Base-by-base conservation (phyloP, 1,140 invertebrate genomes). In the Trichonephila clavata region DNA sequence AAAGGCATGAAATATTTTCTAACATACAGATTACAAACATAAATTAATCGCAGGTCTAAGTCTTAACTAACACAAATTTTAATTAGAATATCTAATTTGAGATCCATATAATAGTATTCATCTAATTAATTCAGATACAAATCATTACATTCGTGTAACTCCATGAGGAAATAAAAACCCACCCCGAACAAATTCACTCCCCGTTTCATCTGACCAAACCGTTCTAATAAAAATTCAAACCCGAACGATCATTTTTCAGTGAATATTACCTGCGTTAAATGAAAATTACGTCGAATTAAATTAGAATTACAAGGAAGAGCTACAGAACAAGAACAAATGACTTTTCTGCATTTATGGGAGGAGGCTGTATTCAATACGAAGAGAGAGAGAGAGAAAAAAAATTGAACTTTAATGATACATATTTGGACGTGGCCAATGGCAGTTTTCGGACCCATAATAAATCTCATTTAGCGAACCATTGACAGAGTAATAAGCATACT, bases 241-340 rank as follows among this genome's bases (percentile, higher is more conserved):
- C 10, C 10, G n/a, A 24, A 39, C 27, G 18, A 77, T 32, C 68
- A 77, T 77, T 77, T 77, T 32, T 20, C 27, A 77, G 18, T 77
- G 68, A 77, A 20, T 77, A 18, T 18, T 18, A 32, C 27, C 27
- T 77, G 2, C 14, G 24, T 27, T 77, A 77, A 77, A 77, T 77
- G 71, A 77, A 77, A 77, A 77, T 77, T 77, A 77, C 27, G 5
- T 18, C 5, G 71, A 77, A 77, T 77, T 77, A 77, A 77, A 77
- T 77, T 32, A 77, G 68, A 39, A 77, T 77, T 77, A 77, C 32
- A 77, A 21, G 71, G 71, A 77, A 39, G 14, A 77, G 32, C 27
- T 77, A 39, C 16, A 27, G 32, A 18, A 32, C 68, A 77, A 27
- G 27, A 27, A 77, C 71, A 77, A 77, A 77, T 39, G 71, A 39